Evolutionary conservation across 1,140 invertebrate genomes (phyloP).

Genomic region (Lordiphosa mommai): DNA sequence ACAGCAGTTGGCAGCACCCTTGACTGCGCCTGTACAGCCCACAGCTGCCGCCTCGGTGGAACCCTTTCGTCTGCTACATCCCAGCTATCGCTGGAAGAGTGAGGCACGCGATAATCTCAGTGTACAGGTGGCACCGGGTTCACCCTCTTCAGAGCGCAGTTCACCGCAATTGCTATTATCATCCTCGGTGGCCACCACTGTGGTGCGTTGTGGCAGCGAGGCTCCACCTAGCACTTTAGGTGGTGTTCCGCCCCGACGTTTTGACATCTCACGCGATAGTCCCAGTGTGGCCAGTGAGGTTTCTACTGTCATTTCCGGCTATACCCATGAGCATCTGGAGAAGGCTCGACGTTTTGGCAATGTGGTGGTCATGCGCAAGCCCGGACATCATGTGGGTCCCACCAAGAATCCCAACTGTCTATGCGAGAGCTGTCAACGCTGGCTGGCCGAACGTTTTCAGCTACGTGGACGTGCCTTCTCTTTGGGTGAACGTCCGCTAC

Average conservation of each 20-base stretch:
- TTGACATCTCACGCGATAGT: conserved; percentile 63
- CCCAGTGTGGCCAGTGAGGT: conserved; percentile 64
- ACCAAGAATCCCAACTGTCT: conserved; percentile 87
- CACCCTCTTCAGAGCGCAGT: conserved; percentile 61
- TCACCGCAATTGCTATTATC: conserved; percentile 61
- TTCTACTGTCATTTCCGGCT: conserved; percentile 76
- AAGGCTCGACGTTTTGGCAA: conserved; percentile 84
- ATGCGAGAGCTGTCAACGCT: conserved; percentile 85
- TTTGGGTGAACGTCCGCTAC: conserved; percentile 81
- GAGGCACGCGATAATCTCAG: conserved; percentile 73
- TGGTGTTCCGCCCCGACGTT: conserved; percentile 49
- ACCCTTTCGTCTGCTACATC: conserved; percentile 49
- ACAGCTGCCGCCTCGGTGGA: conserved; percentile 16
- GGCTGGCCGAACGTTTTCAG: conserved; percentile 80
- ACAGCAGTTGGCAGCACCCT: conserved; percentile 11
- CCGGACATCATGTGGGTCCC: conserved; percentile 88
- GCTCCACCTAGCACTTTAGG: conserved; percentile 63
- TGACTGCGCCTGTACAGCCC: conserved; percentile 36
- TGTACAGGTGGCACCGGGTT: conserved; percentile 30
- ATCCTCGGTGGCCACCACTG: too few species aligned
- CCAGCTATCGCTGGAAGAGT: conserved; percentile 73
- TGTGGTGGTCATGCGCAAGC: conserved; percentile 83
- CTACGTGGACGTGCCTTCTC: conserved; percentile 81
- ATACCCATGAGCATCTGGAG: conserved; percentile 82
- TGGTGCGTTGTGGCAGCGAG: conserved; percentile 64